Evolutionary conservation across 2,888 invertebrate species (phyloP), one percentile per base, ranked within the genome.

Genomic region (Hirtodrosophila confusa): DNA sequence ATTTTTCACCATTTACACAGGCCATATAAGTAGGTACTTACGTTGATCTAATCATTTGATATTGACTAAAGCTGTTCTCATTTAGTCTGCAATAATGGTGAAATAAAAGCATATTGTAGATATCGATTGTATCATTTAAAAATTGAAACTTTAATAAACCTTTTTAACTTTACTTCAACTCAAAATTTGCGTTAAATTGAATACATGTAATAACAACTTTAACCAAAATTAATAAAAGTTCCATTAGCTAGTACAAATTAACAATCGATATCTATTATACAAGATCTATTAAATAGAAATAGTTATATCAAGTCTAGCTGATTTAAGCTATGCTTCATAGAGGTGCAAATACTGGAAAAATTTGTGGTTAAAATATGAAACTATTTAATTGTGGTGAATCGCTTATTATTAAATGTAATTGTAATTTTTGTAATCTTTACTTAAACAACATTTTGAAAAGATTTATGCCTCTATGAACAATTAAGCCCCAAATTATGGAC

Each of bases 21-120:
- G 71, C 75, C 71, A 71, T 71, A 71, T 69, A 62, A 69, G 53
- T 43, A 56, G 61, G 44, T 72, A 75, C 56, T 54, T 55, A 75
- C 65, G 75, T 75, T 72, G 75, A 72, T 75, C 76, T 75, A 72
- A 72, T 72, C 76, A 49, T 56, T 56, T 56, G 37, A 74, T 69
- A 74, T 70, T 70, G 74, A 60, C 69, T 68, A 68, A 47, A 73
- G 54, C 60, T 35, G 24, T 58, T 75, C 71, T 71, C 71, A 75
- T 37, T 70, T 41, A 72, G 72, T 72, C 72, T 72, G 72, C 72
- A 51, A 75, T 71, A 72, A 72, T 72, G 72, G 72, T 71, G 72
- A 75, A 72, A 75, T 44, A 11, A 53, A 40, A 54, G 47, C 37
- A 43, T 48, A 39, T 47, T 44, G 31, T 70, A 58, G 71, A 71